Base-by-base conservation (phyloP, 2,888 invertebrate species). In the Exephanes ischioxanthus region DNA sequence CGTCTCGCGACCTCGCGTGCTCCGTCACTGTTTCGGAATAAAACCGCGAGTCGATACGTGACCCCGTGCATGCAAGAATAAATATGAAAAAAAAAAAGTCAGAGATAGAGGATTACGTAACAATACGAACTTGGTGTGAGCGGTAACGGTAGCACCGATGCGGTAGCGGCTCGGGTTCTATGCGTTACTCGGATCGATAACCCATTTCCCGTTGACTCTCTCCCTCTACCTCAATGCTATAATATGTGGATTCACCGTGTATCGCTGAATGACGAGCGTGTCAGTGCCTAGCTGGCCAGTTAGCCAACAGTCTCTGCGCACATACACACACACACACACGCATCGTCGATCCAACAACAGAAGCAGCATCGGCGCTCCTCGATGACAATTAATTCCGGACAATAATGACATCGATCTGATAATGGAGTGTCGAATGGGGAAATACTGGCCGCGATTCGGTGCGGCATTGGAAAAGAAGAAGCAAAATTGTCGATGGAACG, bases 121-220 rank as follows among this genome's bases (percentile, higher is more conserved):
- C 22, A 66, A 79, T 30, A 19, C 70, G 51, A 70, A 73, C 78
- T 80, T 80, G 63, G 81, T 72, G 75, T 70, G 70, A 81, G 55
- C 76, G 77, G 72, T 37, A 84, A 72, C 77, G 72, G 67, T 58
- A 77, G 78, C 68, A 66, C 51, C 53, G 37, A 63, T 48, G 33
- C 37, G 33, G 51, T 33, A 37, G 22, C 72, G 63, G 68, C 76
- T 80, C 37, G 48, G 70, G 53, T 61, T 80, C 71, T 80, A 51
- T 79, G 67, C 51, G 58, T 79, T 79, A 83, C 68, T 63, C 61
- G 88, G 91, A 93, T 93, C 93, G 92, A 93, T 93, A 93, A 91
- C 91, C 92, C 90, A 93, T 93, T 93, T 93, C 92, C 92, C 90
- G 89, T 87, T 90, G 89, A 90, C 89, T 91, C 90, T 53, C 88